Conservation (phyloP, 2,113 vertebrate genomes). For the Brachirus orientalis region DNA sequence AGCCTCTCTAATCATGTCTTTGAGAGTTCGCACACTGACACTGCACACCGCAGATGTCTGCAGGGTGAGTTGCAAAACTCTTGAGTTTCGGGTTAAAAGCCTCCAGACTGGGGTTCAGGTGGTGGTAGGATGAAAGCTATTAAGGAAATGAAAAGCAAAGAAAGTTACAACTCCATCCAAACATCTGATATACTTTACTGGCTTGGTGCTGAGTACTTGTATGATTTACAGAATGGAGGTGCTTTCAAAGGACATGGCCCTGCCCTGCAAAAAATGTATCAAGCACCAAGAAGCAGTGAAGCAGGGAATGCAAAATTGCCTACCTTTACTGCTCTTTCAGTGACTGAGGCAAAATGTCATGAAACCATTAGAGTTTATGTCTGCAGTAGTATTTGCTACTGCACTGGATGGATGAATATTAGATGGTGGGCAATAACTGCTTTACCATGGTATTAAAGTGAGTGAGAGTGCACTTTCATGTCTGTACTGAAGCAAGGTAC, state of each 20-base stretch:
- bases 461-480: background rate
- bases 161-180: background rate
- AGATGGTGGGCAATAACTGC: background rate
- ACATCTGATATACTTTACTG: background rate
- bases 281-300: slow-evolving; percentile 13
- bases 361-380: background rate
- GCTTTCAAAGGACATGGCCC: background rate
- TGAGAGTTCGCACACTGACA: no score
- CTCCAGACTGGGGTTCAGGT: no score
- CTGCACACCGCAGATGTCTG: no score
- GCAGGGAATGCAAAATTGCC: slow-evolving; percentile 29
- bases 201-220: background rate
- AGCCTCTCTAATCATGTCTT: no score
- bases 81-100: no score
- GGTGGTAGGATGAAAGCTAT: background rate
- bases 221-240: slow-evolving; percentile 13
- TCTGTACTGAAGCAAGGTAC: no score
- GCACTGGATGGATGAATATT: background rate
- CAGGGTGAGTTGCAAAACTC: no score
- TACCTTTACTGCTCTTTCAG: slow-evolving; percentile 5
- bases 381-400: background rate
- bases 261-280: background rate
- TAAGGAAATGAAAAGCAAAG: background rate
- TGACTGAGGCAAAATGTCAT: slow-evolving; percentile 3
- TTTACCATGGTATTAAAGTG: background rate